Percentiles rank a stretch among this genome's conserved stretches.
Evolutionary conservation across 2,113 vertebrate species (phyloP).

Genomic region (Dasyprocta punctata): DNA sequence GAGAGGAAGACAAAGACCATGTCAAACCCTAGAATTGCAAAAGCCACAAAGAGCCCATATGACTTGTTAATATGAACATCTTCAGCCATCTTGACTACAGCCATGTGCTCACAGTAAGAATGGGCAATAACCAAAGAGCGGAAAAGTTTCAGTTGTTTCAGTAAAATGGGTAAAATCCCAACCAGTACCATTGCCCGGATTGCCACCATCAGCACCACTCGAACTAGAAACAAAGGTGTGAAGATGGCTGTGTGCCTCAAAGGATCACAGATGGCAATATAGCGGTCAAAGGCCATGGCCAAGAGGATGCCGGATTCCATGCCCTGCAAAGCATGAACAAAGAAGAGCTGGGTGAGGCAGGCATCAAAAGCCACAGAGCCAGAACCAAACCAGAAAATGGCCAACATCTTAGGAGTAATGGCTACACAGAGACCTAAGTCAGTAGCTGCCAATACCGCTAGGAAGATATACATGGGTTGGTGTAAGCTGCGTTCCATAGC

Average conservation of each 20-base stretch:
- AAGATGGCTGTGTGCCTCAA: slow-evolving; percentile 27
- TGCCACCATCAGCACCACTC: background rate
- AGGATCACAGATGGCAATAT: background rate
- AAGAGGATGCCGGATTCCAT: slow-evolving; percentile 74
- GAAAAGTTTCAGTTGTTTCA: slow-evolving; percentile 46
- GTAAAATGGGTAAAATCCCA: slow-evolving; percentile 47
- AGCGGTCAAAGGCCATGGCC: slow-evolving; percentile 38
- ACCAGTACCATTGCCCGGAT: slow-evolving; percentile 33
- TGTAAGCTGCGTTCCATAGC: slow-evolving; percentile 65
- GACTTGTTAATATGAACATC: slow-evolving; percentile 15
- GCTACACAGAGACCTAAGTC: slow-evolving; percentile 71
- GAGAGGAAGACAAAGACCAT: slow-evolving; percentile 67
- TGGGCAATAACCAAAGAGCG: slow-evolving; percentile 11
- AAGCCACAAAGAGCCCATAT: slow-evolving; percentile 67
- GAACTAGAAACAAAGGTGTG: background rate
- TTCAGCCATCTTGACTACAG: slow-evolving; percentile 65
- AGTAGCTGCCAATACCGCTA: slow-evolving; percentile 70
- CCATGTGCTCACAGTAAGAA: slow-evolving; percentile 44
- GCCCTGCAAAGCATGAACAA: slow-evolving; percentile 76
- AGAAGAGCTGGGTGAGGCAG: slow-evolving; percentile 81
- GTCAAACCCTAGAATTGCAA: slow-evolving; percentile 40
- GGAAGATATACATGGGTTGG: slow-evolving; percentile 78
- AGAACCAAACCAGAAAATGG: slow-evolving; percentile 71
- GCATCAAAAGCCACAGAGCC: slow-evolving; percentile 43
- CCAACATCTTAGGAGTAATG: slow-evolving; percentile 77